Base-by-base conservation (phyloP, 2,113 vertebrate species). In the Vidua chalybeata region DNA sequence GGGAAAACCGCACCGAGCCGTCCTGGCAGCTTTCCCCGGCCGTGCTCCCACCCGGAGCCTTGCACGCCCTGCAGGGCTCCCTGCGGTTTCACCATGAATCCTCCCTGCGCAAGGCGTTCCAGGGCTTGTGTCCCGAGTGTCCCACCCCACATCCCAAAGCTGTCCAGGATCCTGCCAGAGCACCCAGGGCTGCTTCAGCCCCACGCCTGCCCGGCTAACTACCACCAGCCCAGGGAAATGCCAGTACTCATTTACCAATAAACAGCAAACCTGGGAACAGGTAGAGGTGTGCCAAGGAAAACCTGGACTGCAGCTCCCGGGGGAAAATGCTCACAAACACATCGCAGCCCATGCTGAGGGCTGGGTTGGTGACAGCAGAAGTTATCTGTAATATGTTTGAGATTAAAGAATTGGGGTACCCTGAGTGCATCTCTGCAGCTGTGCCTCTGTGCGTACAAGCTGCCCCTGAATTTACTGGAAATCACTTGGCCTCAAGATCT, bases 101-200 rank as follows among this genome's bases (percentile, higher is more conserved):
- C 64, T 51, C 84, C 46, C 13, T 2, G 23, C 58, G 7, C 41
- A 26, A 52, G 66, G 28, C 77, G 58, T 49, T 52, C 3, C 13
- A 15, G 64, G 91, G 49, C 52, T 18, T 0, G 4, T 15, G 24
- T 3, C 54, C 30, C 14, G 1, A 11, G 22, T 0, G 14, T 30
- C 9, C 1, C 1, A 3, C 2, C 10, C 41, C 2, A 0, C 51
- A 2, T 1, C 35, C 63, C 52, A 7, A 1, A 41, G 43, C 23
- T 7, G 5, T 0, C 30, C 1, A 1, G 30, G 35, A 3, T 22
- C 21, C 46, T 27, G 68, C 6, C 12, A 4, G 35, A 43, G 43
- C 43, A 14, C 37, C n/a, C 0, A 17, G 69, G 41, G n/a, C 1
- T 2, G 33, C 10, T 21, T 11, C 5, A 1, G 16, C 48, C 17